Percentiles rank a stretch among this genome's conserved stretches.
These are phyloP conservation scores for Danaus chrysippus DNA, from an alignment of 2,888 invertebrate species.

Conservation along the genomic window DNA sequence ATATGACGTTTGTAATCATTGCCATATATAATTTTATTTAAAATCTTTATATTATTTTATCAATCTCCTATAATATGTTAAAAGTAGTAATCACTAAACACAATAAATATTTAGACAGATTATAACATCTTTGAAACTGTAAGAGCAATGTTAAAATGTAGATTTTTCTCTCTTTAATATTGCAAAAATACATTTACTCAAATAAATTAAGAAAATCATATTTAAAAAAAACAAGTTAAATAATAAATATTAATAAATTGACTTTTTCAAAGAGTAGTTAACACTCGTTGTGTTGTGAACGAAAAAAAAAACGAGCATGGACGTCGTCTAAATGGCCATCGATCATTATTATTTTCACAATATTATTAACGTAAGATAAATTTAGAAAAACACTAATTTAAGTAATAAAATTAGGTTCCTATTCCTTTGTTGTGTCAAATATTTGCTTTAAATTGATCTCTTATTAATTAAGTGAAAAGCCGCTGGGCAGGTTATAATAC, in stretches of 20 bases:
- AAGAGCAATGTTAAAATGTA: too few relatives aligned
- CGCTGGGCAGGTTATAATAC: constrained; percentile 33
- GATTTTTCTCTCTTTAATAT: too few relatives aligned
- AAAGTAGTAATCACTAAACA: too few relatives aligned
- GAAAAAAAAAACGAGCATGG: constrained; percentile 34
- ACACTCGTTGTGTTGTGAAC: constrained; percentile 27
- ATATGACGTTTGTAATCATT: constrained; percentile 16
- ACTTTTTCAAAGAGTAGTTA: constrained; percentile 6
- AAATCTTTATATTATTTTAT: background rate
- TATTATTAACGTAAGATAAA: constrained; percentile 24
- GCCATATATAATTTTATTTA: background rate
- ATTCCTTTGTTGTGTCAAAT: constrained; percentile 26
- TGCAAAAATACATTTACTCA: too few relatives aligned
- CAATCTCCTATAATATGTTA: background rate
- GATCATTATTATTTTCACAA: constrained; percentile 29
- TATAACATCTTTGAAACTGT: too few relatives aligned
- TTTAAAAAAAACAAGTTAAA: too few relatives aligned
- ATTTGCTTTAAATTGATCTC: constrained; percentile 19
- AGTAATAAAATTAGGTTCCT: constrained; percentile 28
- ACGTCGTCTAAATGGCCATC: constrained; percentile 32
- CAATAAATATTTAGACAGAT: too few relatives aligned
- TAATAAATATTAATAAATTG: background rate
- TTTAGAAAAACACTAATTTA: constrained; percentile 13
- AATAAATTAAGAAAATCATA: too few relatives aligned
- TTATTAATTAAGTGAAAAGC: constrained; percentile 20